These are phyloP conservation scores for Aphidoletes aphidimyza DNA, from an alignment of 2,888 invertebrate species.

Conservation along the genomic window DNA sequence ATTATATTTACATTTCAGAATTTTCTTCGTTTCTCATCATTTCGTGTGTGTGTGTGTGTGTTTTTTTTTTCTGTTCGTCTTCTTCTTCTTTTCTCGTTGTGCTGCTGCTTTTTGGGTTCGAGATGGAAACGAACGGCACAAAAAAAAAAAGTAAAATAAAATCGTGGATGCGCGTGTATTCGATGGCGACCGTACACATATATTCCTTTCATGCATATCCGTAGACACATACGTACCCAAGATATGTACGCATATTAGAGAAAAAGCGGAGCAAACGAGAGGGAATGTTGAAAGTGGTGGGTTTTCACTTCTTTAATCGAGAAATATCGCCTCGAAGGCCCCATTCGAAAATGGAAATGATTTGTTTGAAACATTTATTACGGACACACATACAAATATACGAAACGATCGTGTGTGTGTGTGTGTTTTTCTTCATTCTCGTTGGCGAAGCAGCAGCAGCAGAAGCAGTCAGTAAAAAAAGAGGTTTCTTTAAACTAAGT, in stretches of 20 bases:
- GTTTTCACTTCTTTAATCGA: slow-evolving; percentile 27
- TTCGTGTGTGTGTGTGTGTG: too few species aligned
- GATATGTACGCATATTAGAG: too few species aligned
- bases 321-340: slow-evolving; percentile 44
- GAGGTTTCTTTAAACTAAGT: too few species aligned
- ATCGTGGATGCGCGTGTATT: not conserved
- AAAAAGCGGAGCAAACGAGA: too few species aligned
- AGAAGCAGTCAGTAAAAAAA: too few species aligned
- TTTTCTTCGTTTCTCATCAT: too few species aligned
- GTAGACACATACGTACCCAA: slow-evolving; percentile 33
- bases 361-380: slow-evolving; percentile 51
- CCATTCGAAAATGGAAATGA: not conserved
- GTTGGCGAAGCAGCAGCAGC: too few species aligned
- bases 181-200: not conserved
- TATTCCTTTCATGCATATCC: not conserved
- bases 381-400: not conserved
- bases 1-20: slow-evolving; percentile 44
- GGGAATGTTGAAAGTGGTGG: not conserved
- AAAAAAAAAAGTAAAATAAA: not conserved
- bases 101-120: not conserved
- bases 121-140: not conserved
- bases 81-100: not conserved
- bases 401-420: too few species aligned
- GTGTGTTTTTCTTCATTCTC: too few species aligned
- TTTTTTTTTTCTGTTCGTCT: not conserved